Evolutionary conservation across 2,113 vertebrate species (phyloP), one percentile per base, ranked within the genome.

Genomic region (Zosterops borbonicus): DNA sequence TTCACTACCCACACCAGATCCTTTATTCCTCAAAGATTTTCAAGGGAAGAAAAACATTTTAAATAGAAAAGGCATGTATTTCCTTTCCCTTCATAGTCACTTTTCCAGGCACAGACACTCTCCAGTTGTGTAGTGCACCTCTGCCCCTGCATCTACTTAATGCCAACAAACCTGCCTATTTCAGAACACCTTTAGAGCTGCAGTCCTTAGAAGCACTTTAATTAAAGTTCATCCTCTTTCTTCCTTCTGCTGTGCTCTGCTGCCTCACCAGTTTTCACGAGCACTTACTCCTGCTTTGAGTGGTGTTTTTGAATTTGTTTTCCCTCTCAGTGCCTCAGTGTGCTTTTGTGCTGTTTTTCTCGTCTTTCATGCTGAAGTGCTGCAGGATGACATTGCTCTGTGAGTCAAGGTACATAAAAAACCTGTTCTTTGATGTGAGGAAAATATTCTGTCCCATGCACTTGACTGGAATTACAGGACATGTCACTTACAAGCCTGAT

Each of bases 391-490:
- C 55, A 62, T 46, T 69, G 47, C 85, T 87, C 58, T 91, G 19
- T 87, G 86, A 96, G 70, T 81, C 64, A 77, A 94, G 74, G 89
- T 50, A 49, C 71, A 62, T 62, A 79, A 91, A 73, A 94, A 74
- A 9, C 37, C 80, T 69, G 74, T 94, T 96, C 91, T 87, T 79
- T 78, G 83, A 77, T 91, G 87, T 92, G 55, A 82, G 76, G 92
- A 96, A 96, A 96, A 87, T 89, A 96, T 94, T 96, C 79, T 93
- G 44, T 95, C 49, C 90, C 35, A 22, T 83, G 63, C 78, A 83
- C 63, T 97, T 35, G 27, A 81, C 94, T 92, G 62, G 88, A 96
- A 96, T 96, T 91, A 94, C 5, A 44, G 90, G 53, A 87, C 60
- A 39, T 81, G 59, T 77, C 65, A 78, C 69, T 82, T 80, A 35